Base-by-base conservation (phyloP, 2,797 vertebrate genomes). In the Artibeus lituratus region DNA sequence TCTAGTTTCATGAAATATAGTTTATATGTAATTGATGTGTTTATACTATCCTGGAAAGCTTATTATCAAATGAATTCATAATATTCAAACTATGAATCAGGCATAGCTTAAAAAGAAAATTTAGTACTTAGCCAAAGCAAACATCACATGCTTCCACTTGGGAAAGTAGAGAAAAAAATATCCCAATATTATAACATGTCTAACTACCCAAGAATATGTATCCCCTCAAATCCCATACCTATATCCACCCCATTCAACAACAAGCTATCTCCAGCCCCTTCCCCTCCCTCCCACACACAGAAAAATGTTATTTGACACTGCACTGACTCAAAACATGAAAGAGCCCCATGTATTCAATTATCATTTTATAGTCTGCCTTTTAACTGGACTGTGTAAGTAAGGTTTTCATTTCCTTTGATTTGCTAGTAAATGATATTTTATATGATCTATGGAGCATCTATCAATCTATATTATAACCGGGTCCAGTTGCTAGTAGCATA, bases 331-430 rank as follows among this genome's bases (percentile, higher is more conserved):
- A 96, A 93, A 69, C 37, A 91, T 89, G 78, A 76, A 82, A 89
- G 81, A 9, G 26, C 62, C 42, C 37, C 10, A 59, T 74, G 35
- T 49, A 42, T 44, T 94, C 69, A 94, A 57, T 85, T 88, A 77
- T 65, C 21, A 59, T 92, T 92, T 94, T 97, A 39, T 49, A 84
- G 59, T 55, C 83, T 93, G 72, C 76, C 44, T 29, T 92, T 95
- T 94, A 77, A 55, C 42, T 88, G 29, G 49, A 62, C 15, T 84
- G 18, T 35, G 87, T 92, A 65, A 47, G 57, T 73, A 77, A 55
- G 14, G 19, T 62, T 90, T 95, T 93, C 49, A 91, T 87, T 95
- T 67, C 51, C 59, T 94, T 84, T 81, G 65, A 69, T 91, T 90
- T 87, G 24, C 53, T 84, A 87, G 14, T 94, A 94, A 59, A 81